Base-by-base conservation (phyloP, 2,113 vertebrate species). In the Brachirus orientalis region DNA sequence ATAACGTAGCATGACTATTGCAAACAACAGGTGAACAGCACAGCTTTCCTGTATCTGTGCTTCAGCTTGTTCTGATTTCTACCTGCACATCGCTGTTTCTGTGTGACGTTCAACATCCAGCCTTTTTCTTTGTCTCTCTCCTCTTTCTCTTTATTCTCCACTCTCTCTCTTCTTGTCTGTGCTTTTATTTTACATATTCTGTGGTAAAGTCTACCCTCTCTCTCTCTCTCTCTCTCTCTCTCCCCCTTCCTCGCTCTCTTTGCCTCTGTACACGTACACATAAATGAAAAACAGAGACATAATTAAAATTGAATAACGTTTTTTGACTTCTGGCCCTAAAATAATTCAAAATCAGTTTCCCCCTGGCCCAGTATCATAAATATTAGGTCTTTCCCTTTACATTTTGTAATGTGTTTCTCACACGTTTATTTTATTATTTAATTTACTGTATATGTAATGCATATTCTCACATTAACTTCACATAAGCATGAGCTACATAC, bases 1-100 rank as follows among this genome's bases (percentile, higher is more conserved):
- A 83, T 71, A 77, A 75, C 36, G 3, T 68, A 72, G 77, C 69
- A 41, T 86, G 78, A 80, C 80, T 63, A 72, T 72, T 78, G 60
- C 50, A 4, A 77, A 80, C 74, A 75, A 80, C 62, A 63, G 76
- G 56, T 63, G 56, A 68, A 72, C 75, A 73, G 50, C 62, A 79
- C 54, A 56, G 56, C 41, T 60, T 77, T 55, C 28, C 40, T 57
- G 37, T 40, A 45, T 85, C 53, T 52, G 40, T 17, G 10, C 72
- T 48, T 84, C 47, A 44, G 45, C 67, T 54, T 55, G 40, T 58
- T 72, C 28, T 0, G 1, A 46, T 81, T 77, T 53, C 43, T 38
- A 63, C 45, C 44, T 40, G 58, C 53, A 60, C 17, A 2, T 45
- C 56, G 58, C 18, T 69, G n/a, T 18, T 57, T 63, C 14, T 33